Percentiles rank a stretch among this genome's conserved stretches.
Evolutionary conservation across 2,113 vertebrate species (phyloP).

Genomic region (Sander vitreus): DNA sequence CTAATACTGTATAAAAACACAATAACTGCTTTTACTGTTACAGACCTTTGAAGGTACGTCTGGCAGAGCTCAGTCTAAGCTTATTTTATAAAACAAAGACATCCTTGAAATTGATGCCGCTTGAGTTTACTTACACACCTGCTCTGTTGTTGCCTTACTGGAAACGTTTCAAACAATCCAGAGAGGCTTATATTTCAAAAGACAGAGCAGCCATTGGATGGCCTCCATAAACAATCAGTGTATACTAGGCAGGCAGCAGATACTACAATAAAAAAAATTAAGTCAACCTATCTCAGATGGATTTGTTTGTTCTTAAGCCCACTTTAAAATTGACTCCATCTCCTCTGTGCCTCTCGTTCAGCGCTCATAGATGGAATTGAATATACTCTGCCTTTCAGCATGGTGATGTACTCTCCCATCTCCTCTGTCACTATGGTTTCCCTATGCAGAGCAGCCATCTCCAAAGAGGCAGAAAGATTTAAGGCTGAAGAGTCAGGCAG

Average conservation of each 20-base stretch:
- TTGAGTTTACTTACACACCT: constrained; percentile 38
- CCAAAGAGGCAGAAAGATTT: constrained; percentile 24
- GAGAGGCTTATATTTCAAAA: constrained; percentile 40
- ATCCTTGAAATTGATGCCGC: constrained; percentile 33
- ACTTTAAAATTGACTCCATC: constrained; percentile 43
- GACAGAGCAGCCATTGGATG: constrained; percentile 1
- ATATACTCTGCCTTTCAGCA: constrained; percentile 18
- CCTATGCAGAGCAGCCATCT: constrained; percentile 45
- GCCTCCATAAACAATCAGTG: not conserved
- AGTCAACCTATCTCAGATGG: constrained; percentile 34
- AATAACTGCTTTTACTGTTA: not conserved
- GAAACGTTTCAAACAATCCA: constrained; percentile 48
- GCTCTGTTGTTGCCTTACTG: constrained; percentile 31
- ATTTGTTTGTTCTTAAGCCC: constrained; percentile 61
- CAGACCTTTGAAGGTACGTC: constrained; percentile 29
- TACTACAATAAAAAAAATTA: constrained; percentile 5
- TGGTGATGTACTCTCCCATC: constrained; percentile 5
- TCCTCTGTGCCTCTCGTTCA: constrained; percentile 13
- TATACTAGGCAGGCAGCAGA: constrained; percentile 17
- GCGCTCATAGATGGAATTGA: constrained; percentile 14
- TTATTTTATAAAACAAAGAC: constrained; percentile 42
- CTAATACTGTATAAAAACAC: constrained; percentile 25
- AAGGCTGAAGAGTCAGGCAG: constrained; percentile 22
- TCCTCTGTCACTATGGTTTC: constrained; percentile 41
- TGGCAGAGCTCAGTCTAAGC: constrained; percentile 22